phyloP scores from a whole-genome alignment of 2,797 vertebrate species.

The Passerculus sandwichensis region DNA sequence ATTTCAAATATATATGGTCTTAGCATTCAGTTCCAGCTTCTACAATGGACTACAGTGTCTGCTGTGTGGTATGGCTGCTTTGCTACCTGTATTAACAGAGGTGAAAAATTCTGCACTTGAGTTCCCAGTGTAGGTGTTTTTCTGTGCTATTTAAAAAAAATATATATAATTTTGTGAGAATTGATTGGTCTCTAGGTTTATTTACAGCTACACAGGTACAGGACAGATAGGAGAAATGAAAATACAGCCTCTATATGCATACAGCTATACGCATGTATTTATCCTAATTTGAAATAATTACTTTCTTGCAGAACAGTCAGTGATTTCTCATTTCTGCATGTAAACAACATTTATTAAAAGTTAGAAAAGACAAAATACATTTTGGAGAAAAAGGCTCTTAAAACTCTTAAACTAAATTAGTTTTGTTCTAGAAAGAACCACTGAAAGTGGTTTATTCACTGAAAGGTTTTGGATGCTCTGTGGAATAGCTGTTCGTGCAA shows the following conservation, averaged over 20 bases:
- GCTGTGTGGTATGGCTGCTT: neutral
- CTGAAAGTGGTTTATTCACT: neutral
- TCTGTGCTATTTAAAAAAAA: neutral
- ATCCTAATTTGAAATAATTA: neutral
- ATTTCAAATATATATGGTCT: neutral
- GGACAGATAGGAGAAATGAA: neutral
- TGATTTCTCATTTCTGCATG: neutral
- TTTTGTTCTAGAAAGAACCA: neutral
- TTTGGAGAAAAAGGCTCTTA: neutral
- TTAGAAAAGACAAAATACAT: neutral
- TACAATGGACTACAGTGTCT: neutral
- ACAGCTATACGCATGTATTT: neutral
- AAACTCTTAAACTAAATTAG: neutral
- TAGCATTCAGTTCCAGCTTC: neutral
- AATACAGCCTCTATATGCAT: neutral
- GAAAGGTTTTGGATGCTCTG: neutral
- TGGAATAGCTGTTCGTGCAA: neutral
- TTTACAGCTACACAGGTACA: neutral
- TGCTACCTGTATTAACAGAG: neutral
- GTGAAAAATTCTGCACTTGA: neutral
- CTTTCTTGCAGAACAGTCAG: neutral
- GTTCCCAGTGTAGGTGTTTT: neutral
- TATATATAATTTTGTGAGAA: neutral
- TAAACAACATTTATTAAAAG: neutral
- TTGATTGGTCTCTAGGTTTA: neutral